Base-by-base conservation (phyloP, 1,140 invertebrate species). In the Nautilus pompilius region DNA sequence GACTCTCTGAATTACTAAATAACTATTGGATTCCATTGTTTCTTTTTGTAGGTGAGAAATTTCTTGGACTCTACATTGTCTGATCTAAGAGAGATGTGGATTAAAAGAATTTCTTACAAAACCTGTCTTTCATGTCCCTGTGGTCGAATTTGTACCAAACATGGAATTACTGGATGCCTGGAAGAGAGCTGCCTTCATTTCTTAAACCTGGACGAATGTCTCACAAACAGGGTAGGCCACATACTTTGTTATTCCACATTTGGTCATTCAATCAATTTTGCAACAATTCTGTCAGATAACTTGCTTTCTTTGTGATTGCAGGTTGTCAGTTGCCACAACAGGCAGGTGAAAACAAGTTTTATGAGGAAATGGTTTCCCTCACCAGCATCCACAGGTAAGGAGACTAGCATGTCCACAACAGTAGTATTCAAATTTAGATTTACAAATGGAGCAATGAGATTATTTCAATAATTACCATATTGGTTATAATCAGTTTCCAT, bases 191-290 rank as follows among this genome's bases (percentile, higher is more conserved):
- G 84, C 67, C 62, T 83, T 2, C 84, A 85, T 71, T 83, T 85
- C 65, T 66, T 85, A 15, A 69, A 80, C 57, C 69, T 85, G 10
- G 80, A 84, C 72, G 81, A 85, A 62, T 85, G 84, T 68, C 69
- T 85, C 24, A 68, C 77, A 41, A 84, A 80, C 56, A 83, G 81
- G 71, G 83, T 84, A 54, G 65, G 70, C 49, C 4, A n/a, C 24
- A 22, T 28, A 17, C 13, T 30, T 51, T 26, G 17, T 13, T n/a
- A 41, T 41, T 41, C 36, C 36, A 41, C n/a, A n/a, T 41, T 41
- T n/a, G 1, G 36, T 13, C 36, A 41, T n/a, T n/a, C 36, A 1
- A 1, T 1, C 36, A 10, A 15, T 41, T 1, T n/a, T 1, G 1
- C n/a, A 1, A 15, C n/a, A 54, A 66, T 26, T 56, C n/a, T 56